phyloP scores from a whole-genome alignment of 1,140 invertebrate genomes.

The Drosophila setifemur region DNA sequence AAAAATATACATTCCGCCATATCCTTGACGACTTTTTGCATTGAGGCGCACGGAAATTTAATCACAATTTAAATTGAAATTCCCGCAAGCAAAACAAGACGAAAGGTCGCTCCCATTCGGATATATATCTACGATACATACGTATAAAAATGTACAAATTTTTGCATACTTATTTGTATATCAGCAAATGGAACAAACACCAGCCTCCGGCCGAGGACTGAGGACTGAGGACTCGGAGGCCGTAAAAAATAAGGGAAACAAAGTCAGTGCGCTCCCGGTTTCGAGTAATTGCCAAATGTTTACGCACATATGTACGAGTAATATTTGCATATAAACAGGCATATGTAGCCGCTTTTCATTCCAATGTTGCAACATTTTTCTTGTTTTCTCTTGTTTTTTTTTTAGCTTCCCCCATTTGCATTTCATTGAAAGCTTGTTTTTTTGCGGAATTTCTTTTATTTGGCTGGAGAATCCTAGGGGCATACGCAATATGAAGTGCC shows the following conservation, averaged over 20 bases:
- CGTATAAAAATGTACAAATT: constrained; percentile 5
- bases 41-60: constrained; percentile 65
- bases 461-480: constrained; percentile 30
- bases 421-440: constrained; percentile 51
- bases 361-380: constrained; percentile 41
- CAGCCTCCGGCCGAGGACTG: too few relatives aligned
- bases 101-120: constrained; percentile 16
- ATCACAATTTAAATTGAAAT: constrained; percentile 79
- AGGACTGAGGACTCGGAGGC: too few relatives aligned
- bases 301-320: constrained; percentile 72
- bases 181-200: constrained; percentile 69
- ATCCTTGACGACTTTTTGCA: constrained; percentile 46
- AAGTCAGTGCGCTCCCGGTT: constrained; percentile 16
- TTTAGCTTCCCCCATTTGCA: constrained; percentile 54
- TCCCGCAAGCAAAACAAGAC: constrained; percentile 35
- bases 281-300: constrained; percentile 76
- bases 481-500: constrained; percentile 29
- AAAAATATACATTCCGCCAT: neutral
- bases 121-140: neutral
- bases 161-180: constrained; percentile 48
- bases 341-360: constrained; percentile 73
- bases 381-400: constrained; percentile 6
- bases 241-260: constrained; percentile 29
- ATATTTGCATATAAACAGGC: constrained; percentile 78
- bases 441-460: constrained; percentile 9